A percentile compares a stretch with the other conserved stretches of the same genome.
phyloP scores from a whole-genome alignment of 2,113 vertebrate genomes.

The Aramus guarauna region DNA sequence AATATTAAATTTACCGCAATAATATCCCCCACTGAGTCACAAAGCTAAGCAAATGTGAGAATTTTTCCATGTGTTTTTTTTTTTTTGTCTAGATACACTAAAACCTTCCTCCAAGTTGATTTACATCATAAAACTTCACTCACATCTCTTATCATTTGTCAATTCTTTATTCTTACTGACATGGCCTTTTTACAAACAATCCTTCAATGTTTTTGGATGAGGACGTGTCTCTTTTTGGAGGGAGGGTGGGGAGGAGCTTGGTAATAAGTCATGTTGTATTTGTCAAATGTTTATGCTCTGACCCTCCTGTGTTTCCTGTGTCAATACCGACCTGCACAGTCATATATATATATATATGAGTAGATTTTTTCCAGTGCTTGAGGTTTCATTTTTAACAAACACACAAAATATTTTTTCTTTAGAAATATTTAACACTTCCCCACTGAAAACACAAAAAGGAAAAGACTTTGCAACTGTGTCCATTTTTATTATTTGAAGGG shows the following conservation, averaged over 20 bases:
- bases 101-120: background rate
- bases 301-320: background rate
- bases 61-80: background rate
- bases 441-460: background rate
- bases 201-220: background rate
- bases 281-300: background rate
- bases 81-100: background rate
- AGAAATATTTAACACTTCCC: background rate
- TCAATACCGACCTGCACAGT: fast-evolving
- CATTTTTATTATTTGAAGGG: background rate
- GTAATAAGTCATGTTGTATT: background rate
- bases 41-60: background rate
- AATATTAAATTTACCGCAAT: background rate
- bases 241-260: background rate
- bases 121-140: background rate
- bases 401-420: background rate
- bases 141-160: background rate
- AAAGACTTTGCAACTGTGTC: background rate
- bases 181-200: background rate
- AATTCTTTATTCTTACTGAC: background rate
- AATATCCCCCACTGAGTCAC: background rate
- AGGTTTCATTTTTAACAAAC: background rate
- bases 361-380: background rate
- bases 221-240: background rate
- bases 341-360: background rate